Base-by-base conservation (phyloP, 2,113 vertebrate genomes). In the Rhegmatorhina hoffmannsi region DNA sequence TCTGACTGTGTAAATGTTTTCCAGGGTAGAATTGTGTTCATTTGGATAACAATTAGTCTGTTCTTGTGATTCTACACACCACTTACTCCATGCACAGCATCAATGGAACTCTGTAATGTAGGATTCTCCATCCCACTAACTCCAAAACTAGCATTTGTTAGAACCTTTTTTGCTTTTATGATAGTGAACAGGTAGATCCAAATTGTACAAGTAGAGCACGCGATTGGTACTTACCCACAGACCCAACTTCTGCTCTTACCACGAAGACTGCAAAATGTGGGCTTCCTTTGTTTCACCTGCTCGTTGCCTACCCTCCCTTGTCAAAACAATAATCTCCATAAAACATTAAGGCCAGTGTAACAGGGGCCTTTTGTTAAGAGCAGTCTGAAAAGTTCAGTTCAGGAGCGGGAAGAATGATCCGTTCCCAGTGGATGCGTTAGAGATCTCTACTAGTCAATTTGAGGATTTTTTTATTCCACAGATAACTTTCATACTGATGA, bases 21-120 rank as follows among this genome's bases (percentile, higher is more conserved):
- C 38, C 31, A 75, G 28, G 21, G 18, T 47, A 59, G 60, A 89
- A 67, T 59, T 10, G 2, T 60, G 8, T 62, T 70, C 21, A 13
- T 17, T 74, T 89, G 55, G 9, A 6, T 76, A 38, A 29, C 15
- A 66, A 78, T 34, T 40, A 29, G 11, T 19, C 18, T 70, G 38
- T 29, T 75, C 2, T 44, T 81, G 21, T 67, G 55, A 14, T 93
- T 9, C 21, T 60, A 2, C 11, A 49, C 43, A 12, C 58, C 6
- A 7, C 23, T 69, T 70, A 38, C 0, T 82, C 29, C 31, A 64
- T 69, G 58, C 43, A 24, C 34, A 83, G 34, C 13, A 44, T 23
- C 0, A 0, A 7, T 19, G 8, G 21, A 18, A 58, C 10, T 64
- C 46, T 53, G 33, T 66, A 38, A 24, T 26, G 16, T 12, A 19